These are phyloP conservation scores for Lordiphosa clarofinis DNA, from an alignment of 1,140 invertebrate species.

Conservation along the genomic window DNA sequence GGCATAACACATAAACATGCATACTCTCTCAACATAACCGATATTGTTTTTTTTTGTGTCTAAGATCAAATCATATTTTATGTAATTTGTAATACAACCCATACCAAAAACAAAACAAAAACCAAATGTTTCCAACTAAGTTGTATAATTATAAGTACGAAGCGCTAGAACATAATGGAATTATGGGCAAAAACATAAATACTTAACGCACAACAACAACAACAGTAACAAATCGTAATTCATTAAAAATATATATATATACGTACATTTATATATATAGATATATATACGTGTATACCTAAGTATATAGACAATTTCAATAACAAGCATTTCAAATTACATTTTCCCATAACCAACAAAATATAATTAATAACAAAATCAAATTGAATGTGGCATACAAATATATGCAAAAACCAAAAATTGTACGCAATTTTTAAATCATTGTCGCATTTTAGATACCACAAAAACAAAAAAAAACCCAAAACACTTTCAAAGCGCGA, in stretches of 20 bases:
- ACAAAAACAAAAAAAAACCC: constrained; percentile 4
- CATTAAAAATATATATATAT: constrained; percentile 29
- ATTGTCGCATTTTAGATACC: constrained; percentile 66
- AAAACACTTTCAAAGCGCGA: constrained; percentile 28
- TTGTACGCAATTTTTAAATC: constrained; percentile 69
- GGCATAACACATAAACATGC: background rate
- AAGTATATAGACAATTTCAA: constrained; percentile 63
- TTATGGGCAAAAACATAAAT: constrained; percentile 51
- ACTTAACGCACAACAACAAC: constrained; percentile 42
- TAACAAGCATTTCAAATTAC: constrained; percentile 66
- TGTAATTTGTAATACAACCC: constrained; percentile 57
- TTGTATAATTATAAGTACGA: constrained; percentile 70
- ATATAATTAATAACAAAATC: constrained; percentile 40
- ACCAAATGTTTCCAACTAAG: constrained; percentile 74
- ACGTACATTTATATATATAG: constrained; percentile 38
- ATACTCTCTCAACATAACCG: constrained; percentile 3
- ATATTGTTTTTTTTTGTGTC: constrained; percentile 59
- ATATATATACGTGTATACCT: constrained; percentile 32
- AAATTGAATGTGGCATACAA: constrained; percentile 26
- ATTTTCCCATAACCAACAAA: constrained; percentile 67
- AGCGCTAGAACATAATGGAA: constrained; percentile 62
- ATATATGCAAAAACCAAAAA: constrained; percentile 16
- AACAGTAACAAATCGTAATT: constrained; percentile 27
- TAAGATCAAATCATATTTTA: constrained; percentile 69
- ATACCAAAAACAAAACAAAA: constrained; percentile 11